These are phyloP conservation scores for Chrysaora quinquecirrha DNA, from an alignment of 30 jellyfish, hydroid and myxozoan genomes.

Conservation along the genomic window DNA sequence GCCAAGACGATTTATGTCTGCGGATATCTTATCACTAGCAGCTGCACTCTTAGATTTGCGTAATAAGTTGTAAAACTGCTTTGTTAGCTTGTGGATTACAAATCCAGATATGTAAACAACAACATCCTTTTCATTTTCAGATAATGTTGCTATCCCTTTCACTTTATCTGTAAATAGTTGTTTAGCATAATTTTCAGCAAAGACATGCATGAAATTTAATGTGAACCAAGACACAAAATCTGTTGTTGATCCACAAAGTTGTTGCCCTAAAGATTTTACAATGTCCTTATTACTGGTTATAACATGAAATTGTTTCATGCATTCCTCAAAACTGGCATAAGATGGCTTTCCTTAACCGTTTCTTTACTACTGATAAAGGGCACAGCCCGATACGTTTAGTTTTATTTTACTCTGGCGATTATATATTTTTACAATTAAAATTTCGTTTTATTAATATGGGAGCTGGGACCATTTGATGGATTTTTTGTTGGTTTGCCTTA, in stretches of 20 bases:
- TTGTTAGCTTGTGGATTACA: conserved; percentile 2
- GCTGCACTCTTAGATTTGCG: background rate
- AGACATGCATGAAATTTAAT: conserved; percentile 10
- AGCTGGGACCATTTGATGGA: too few species aligned
- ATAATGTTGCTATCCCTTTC: background rate
- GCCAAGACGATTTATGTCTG: background rate
- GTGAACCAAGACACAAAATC: conserved; percentile 35
- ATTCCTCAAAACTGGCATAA: conserved; percentile 25
- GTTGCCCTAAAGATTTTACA: background rate
- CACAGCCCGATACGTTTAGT: too few species aligned
- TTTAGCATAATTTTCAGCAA: conserved; percentile 29
- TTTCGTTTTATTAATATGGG: too few species aligned
- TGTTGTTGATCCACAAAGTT: conserved; percentile 15
- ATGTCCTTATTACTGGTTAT: background rate
- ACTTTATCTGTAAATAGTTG: background rate
- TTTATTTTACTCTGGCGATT: too few species aligned
- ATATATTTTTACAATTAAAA: too few species aligned
- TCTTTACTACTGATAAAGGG: too few species aligned
- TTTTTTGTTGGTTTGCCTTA: too few species aligned
- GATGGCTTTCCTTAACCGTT: conserved; percentile 11
- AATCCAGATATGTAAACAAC: conserved; percentile 18
- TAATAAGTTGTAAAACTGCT: background rate
- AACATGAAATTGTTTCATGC: conserved; percentile 1
- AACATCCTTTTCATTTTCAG: conserved; percentile 34
- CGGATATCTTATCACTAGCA: background rate